Evolutionary conservation across 2,797 vertebrate species (phyloP), one percentile per base, ranked within the genome.

Genomic region (Clarias platycephalus): DNA sequence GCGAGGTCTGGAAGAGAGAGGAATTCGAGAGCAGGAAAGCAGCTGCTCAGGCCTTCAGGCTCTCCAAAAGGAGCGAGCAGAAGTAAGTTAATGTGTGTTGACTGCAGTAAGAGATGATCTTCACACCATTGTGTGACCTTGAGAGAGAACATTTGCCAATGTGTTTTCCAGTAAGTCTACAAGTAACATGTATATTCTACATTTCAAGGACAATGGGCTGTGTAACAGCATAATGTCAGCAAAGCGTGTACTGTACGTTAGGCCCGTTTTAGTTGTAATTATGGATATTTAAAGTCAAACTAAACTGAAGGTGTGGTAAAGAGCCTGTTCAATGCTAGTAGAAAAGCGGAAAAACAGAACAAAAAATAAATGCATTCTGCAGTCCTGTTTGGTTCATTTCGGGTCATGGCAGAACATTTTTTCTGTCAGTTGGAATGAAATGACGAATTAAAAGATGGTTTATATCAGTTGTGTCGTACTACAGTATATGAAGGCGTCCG

Each of bases 11-110:
- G 87, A 96, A 90, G 88, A 95, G 94, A 86, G 94, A 96, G 90
- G 95, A 97, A 85, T 97, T 96, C 70, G 91, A 96, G 91, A 93
- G 93, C 80, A 93, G 89, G 89, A 97, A 95, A 90, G 91, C 94
- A 89, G 94, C 93, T 72, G 95, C 93, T 0, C 93, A 93, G 84
- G 93, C 94, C 72, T 92, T 92, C 34, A 92, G 93, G 24, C 83
- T 92, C 83, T 92, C 92, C 83, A 93, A 91, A 90, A 92, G 91
- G 83, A 93, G 90, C 49, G 92, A 92, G 83, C 90, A 91, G 87
- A 90, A 90, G 96, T 97, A 93, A 96, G 96, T 95, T 86, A 24
- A 86, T 70, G 16, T 60, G 68, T 75, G 86, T 22, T 49, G 66
- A 72, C 71, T 37, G 68, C 87, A 68, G 85, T 77, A 40, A 85